Percentiles rank a stretch among this genome's conserved stretches.
Conservation (phyloP, 1,140 invertebrate genomes). For the Polyergus mexicanus region DNA sequence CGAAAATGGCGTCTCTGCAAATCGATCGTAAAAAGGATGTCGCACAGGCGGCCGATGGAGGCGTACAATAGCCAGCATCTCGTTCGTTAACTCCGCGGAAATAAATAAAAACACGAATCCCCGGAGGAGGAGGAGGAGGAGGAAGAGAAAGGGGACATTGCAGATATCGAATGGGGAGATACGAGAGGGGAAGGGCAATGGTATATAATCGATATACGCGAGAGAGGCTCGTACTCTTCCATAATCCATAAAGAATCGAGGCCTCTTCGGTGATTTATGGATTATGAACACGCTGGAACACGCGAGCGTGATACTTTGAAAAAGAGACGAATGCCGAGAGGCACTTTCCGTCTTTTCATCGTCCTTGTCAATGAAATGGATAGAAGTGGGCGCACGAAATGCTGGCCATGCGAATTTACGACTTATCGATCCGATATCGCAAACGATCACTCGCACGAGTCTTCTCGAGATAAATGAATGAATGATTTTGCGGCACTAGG, state of each 20-base stretch:
- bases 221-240: constrained; percentile 71
- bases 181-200: not conserved
- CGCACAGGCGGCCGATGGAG: constrained; percentile 53
- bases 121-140: too few relatives aligned
- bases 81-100: constrained; percentile 71
- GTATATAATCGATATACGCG: constrained; percentile 41
- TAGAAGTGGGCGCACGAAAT: constrained; percentile 38
- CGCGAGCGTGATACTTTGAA: constrained; percentile 70
- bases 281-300: constrained; percentile 81
- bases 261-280: constrained; percentile 82
- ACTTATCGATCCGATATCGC: constrained; percentile 32
- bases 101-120: constrained; percentile 72
- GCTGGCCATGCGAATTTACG: not conserved
- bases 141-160: constrained; percentile 5
- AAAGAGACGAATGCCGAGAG: constrained; percentile 48
- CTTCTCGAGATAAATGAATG: constrained; percentile 19
- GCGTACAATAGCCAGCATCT: constrained; percentile 72
- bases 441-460: not conserved
- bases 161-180: constrained; percentile 36
- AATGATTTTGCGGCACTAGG: not conserved
- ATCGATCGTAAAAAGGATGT: constrained; percentile 75
- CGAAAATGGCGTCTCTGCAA: constrained; percentile 76
- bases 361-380: constrained; percentile 59
- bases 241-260: constrained; percentile 80
- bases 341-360: constrained; percentile 64